Evolutionary conservation across 1,140 invertebrate species (phyloP).

Genomic region (Babylonia areolata): DNA sequence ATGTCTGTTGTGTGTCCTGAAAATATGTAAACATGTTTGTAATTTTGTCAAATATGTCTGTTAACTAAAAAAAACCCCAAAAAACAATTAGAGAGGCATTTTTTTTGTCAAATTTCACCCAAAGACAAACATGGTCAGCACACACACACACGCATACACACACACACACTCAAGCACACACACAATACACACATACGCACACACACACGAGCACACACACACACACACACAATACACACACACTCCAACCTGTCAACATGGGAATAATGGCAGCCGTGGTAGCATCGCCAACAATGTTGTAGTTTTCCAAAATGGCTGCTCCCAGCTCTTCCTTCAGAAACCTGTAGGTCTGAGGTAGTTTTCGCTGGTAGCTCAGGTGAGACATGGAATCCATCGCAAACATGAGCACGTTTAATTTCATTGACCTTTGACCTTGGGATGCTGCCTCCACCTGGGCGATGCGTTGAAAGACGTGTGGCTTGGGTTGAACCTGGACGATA

Average conservation of each 20-base stretch:
- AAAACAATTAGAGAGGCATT: no score
- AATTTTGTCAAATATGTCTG: no score
- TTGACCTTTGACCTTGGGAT: conserved; percentile 8
- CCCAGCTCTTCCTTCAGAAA: conserved; percentile 59
- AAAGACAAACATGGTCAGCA: background rate
- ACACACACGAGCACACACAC: background rate
- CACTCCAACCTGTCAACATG: conserved; percentile 63
- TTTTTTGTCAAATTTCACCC: no score
- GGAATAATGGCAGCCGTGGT: conserved; percentile 67
- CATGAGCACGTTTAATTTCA: conserved; percentile 63
- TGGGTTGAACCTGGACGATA: conserved; percentile 63
- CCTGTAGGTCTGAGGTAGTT: conserved; percentile 64
- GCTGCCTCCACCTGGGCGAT: conserved; percentile 34
- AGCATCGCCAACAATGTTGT: conserved; percentile 72
- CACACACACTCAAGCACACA: background rate
- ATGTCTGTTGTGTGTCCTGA: conserved; percentile 65
- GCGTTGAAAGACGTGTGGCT: conserved; percentile 57
- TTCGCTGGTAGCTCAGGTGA: conserved; percentile 64
- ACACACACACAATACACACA: conserved; percentile 1
- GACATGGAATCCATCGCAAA: conserved; percentile 71
- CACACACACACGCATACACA: background rate
- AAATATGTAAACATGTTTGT: conserved; percentile 18
- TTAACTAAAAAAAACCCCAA: no score
- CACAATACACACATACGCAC: background rate
- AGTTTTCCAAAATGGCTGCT: conserved; percentile 61